A percentile compares a stretch with the other conserved stretches of the same genome.
phyloP scores from a whole-genome alignment of 2,888 invertebrate species.

The Pandemis heparana region DNA sequence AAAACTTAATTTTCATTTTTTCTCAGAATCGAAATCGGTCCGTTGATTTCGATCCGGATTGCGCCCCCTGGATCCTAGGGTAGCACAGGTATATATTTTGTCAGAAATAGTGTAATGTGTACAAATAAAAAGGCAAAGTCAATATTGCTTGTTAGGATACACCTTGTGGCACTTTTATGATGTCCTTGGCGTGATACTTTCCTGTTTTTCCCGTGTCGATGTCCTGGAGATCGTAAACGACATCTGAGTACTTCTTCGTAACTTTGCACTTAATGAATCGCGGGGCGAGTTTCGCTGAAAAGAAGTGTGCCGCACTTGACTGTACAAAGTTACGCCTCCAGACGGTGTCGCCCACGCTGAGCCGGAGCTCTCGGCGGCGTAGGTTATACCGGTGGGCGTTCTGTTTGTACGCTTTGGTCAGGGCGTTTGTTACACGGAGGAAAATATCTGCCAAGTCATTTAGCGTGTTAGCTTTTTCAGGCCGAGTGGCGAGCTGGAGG shows the following conservation, averaged over 20 bases:
- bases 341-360: background rate
- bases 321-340: no score
- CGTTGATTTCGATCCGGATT: background rate
- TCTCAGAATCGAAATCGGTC: background rate
- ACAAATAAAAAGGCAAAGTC: background rate
- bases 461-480: no score
- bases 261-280: background rate
- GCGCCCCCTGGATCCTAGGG: background rate
- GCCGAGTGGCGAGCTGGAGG: no score
- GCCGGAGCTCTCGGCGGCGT: background rate
- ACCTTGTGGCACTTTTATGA: background rate
- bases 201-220: background rate
- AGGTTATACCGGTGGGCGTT: conserved; percentile 4
- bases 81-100: background rate
- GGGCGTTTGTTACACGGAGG: no score
- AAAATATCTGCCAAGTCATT: no score
- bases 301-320: no score
- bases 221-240: conserved; percentile 8
- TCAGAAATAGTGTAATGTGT: background rate
- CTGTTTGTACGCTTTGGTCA: no score
- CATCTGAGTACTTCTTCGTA: background rate
- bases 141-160: background rate
- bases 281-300: no score
- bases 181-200: conserved; percentile 24
- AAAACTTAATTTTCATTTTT: background rate